Conservation (phyloP, 2,888 invertebrate genomes). For the Clitarchus hookeri region DNA sequence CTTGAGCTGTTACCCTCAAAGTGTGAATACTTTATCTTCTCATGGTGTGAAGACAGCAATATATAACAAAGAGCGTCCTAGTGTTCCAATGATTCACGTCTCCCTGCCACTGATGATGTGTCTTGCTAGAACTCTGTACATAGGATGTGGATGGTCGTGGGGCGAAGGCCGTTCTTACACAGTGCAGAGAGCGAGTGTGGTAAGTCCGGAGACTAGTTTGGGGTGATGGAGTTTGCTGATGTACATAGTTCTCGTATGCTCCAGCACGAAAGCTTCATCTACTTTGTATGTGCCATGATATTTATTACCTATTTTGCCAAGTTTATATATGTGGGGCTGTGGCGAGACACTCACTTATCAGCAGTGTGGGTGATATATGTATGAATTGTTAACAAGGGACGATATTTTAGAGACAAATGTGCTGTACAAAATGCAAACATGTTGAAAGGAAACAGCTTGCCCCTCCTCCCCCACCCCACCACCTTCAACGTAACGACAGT, state of each 20-base stretch:
- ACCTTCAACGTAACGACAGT: too few species aligned
- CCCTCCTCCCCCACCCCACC: too few species aligned
- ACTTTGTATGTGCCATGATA: constrained; percentile 5
- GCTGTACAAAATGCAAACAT: too few species aligned
- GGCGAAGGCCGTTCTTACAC: too few species aligned
- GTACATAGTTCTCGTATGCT: neutral
- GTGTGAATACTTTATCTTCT: neutral
- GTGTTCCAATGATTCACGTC: neutral
- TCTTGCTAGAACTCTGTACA: too few species aligned
- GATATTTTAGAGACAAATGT: neutral
- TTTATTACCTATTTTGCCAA: neutral
- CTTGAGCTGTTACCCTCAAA: too few species aligned
- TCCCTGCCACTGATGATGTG: too few species aligned
- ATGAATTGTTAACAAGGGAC: neutral
- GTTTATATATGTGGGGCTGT: neutral
- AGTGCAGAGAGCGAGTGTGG: neutral
- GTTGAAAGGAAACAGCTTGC: too few species aligned
- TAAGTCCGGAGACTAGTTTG: neutral
- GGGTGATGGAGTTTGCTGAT: neutral
- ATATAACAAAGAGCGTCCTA: neutral
- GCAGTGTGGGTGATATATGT: neutral
- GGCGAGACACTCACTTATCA: neutral
- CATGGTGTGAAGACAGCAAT: neutral
- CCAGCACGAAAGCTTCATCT: neutral
- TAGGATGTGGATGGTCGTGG: too few species aligned